A percentile compares a stretch with the other conserved stretches of the same genome.
Evolutionary conservation across 1,140 invertebrate genomes (phyloP).

Genomic region (Limonius californicus): DNA sequence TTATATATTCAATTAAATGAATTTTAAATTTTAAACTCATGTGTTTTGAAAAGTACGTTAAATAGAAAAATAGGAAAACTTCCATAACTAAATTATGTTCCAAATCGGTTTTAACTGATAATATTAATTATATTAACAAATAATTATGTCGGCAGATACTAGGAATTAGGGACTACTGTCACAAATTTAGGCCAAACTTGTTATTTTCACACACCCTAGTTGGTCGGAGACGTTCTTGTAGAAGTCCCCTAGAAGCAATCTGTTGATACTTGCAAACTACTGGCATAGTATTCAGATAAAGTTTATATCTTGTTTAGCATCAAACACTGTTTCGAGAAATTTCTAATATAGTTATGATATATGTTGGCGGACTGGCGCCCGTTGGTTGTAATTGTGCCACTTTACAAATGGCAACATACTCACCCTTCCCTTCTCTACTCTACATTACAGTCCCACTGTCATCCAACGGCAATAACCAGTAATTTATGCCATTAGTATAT

Average conservation of each 20-base stretch:
- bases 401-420: slow-evolving; percentile 1
- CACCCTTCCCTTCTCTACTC: not conserved
- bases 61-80: too few species aligned
- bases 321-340: not conserved
- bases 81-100: too few species aligned
- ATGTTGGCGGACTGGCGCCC: not conserved
- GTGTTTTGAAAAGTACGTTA: too few species aligned
- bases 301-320: not conserved
- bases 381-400: slow-evolving; percentile 1
- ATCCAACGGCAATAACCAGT: not conserved
- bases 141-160: too few species aligned
- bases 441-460: not conserved
- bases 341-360: not conserved
- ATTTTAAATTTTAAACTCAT: too few species aligned
- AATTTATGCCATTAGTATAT: not conserved
- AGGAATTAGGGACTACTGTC: too few species aligned
- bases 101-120: too few species aligned
- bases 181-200: too few species aligned
- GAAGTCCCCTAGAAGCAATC: not conserved
- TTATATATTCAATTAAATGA: too few species aligned
- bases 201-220: too few species aligned
- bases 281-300: not conserved
- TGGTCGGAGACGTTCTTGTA: too few species aligned
- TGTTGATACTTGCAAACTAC: not conserved
- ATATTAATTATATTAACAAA: too few species aligned